Base-by-base conservation (phyloP, 2,797 vertebrate species). In the Pangasius macronema region DNA sequence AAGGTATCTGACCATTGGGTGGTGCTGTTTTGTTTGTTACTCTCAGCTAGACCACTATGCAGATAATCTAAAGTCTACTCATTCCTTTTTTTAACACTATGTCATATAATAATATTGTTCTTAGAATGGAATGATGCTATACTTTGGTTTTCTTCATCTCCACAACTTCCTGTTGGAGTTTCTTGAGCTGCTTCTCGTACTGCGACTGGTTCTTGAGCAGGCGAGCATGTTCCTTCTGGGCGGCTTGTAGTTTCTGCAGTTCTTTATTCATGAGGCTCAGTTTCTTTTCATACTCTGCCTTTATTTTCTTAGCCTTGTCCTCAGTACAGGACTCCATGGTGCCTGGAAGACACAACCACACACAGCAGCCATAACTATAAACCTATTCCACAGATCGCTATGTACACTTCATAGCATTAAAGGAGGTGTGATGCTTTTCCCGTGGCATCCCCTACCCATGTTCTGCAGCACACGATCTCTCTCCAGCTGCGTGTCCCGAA, bases 81-180 rank as follows among this genome's bases (percentile, higher is more conserved):
- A 82, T 82, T 30, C 1, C 2, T 82, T 2, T 65, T 51, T 51
- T 33, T 22, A 63, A n/a, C 27, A 4, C 5, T 51, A 27, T n/a
- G 59, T 65, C 27, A 82, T 30, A 30, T 24, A 22, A 68, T 24
- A 53, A 53, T 11, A 68, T 33, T 36, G 63, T 13, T 22, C 3
- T 30, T 49, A n/a, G 10, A 68, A 42, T 14, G 10, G 3, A 83
- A 53, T 10, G 5, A 33, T 24, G 63, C n/a, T 53, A 5, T 92
- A 98, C 98, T 97, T 99, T 99, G 0, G 97, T 99, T 93, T 98
- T 99, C 94, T 99, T 99, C 98, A 99, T 99, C 87, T 99, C 98
- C 7, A 93, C 94, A 92, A 99, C 97, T 80, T 99, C 98, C 93
- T 97, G 94, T 92, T 99, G 98, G 57, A 99, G 94, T 92, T 98